Evolutionary conservation across 2,797 vertebrate species (phyloP).

Genomic region (Myiotriccus ornatus): DNA sequence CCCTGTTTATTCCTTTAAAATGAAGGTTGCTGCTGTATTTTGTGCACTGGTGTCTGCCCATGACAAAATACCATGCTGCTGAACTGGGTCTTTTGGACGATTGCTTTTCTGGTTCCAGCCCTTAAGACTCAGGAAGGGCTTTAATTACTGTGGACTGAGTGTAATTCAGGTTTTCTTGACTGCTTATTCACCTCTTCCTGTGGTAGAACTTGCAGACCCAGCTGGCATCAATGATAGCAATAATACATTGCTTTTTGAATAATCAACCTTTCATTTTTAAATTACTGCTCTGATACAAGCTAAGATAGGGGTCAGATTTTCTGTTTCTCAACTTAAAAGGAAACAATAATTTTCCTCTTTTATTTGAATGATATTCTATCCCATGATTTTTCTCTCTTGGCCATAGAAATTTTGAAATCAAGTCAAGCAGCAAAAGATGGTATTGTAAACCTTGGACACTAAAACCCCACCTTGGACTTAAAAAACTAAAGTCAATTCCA

Average conservation of each 20-base stretch:
- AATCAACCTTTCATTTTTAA: neutral
- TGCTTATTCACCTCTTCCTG: neutral
- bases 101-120: neutral
- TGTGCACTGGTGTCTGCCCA: fast-evolving
- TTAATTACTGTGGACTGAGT: neutral
- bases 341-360: neutral
- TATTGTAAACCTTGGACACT: neutral
- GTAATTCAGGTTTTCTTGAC: neutral
- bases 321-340: neutral
- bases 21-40: neutral
- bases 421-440: neutral
- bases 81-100: neutral
- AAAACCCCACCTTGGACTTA: neutral
- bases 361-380: neutral
- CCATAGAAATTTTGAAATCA: neutral
- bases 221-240: neutral
- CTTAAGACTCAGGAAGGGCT: neutral
- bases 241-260: neutral
- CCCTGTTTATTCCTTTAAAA: neutral
- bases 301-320: neutral
- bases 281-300: neutral
- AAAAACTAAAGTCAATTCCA: neutral
- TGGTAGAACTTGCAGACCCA: neutral
- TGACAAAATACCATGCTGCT: neutral
- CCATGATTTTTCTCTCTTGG: neutral